Percentiles rank a stretch among this genome's conserved stretches.
Evolutionary conservation across 2,888 invertebrate species (phyloP).

Genomic region (Sphinx pinastri): DNA sequence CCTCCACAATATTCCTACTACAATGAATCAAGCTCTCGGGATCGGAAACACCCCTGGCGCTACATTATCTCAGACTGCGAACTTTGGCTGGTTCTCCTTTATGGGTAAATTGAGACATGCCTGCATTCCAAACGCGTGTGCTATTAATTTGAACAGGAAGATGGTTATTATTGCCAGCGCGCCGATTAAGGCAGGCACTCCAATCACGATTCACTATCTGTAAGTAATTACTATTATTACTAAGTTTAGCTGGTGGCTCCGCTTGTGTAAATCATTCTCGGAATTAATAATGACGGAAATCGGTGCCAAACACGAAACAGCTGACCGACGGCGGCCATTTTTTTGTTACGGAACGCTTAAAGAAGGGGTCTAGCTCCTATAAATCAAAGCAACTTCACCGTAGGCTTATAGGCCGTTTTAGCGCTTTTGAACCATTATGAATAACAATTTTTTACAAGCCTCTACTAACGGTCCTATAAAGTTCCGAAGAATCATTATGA

Average conservation of each 20-base stretch:
- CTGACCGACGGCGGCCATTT: too few species aligned
- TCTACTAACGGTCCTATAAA: too few species aligned
- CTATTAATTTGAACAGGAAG: constrained; percentile 1
- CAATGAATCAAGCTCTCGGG: not conserved
- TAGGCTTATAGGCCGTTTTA: too few species aligned
- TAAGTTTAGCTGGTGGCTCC: not conserved
- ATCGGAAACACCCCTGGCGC: not conserved
- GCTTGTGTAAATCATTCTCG: too few species aligned
- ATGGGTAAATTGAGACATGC: constrained; percentile 3
- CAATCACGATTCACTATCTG: constrained; percentile 8
- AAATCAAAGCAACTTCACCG: too few species aligned
- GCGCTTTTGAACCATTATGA: too few species aligned
- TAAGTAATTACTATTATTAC: not conserved
- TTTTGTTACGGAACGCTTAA: too few species aligned
- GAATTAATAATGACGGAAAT: too few species aligned
- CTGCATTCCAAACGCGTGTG: not conserved
- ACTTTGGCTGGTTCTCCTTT: not conserved
- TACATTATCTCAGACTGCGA: not conserved
- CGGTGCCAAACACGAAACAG: too few species aligned
- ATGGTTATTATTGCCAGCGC: not conserved
- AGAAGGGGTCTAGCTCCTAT: too few species aligned
- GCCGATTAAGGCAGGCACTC: constrained; percentile 3
- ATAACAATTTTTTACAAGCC: too few species aligned
- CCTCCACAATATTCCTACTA: not conserved
- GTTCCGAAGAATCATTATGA: too few species aligned